These are phyloP conservation scores for Scaptomyza caliginosa DNA, from an alignment of 2,888 invertebrate species.

Conservation along the genomic window DNA sequence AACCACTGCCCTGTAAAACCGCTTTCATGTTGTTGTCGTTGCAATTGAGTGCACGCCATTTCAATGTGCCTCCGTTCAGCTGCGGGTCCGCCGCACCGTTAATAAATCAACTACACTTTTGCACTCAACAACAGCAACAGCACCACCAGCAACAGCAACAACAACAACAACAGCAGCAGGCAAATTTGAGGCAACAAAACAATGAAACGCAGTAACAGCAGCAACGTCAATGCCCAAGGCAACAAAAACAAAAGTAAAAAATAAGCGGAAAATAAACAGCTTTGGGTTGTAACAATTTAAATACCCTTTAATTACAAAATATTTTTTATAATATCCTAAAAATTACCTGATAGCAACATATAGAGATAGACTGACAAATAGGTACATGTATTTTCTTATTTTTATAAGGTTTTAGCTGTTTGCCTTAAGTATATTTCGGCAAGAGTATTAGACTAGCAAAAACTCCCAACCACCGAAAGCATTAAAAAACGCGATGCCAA, in stretches of 20 bases:
- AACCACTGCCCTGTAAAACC: conserved; percentile 4
- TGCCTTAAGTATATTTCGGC: neutral
- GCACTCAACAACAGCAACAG: conserved; percentile 59
- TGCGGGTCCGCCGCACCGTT: conserved; percentile 63
- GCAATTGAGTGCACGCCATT: conserved; percentile 70
- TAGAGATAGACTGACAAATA: neutral
- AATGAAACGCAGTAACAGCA: conserved; percentile 72
- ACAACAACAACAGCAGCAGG: conserved; percentile 36
- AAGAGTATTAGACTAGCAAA: conserved; percentile 1
- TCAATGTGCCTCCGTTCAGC: conserved; percentile 59
- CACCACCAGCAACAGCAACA: conserved; percentile 24
- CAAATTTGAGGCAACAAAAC: conserved; percentile 68
- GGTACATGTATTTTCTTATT: neutral
- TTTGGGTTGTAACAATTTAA: neutral
- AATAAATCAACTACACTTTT: conserved; percentile 81
- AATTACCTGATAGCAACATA: too few relatives aligned
- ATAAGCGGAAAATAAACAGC: neutral
- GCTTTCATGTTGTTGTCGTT: conserved; percentile 34
- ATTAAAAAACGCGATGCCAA: conserved; percentile 13
- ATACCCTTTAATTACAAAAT: neutral
- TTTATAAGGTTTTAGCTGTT: neutral
- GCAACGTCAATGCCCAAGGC: conserved; percentile 37
- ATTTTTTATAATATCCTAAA: neutral
- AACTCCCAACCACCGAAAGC: conserved; percentile 10
- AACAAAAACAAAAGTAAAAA: conserved; percentile 5